Evolutionary conservation across 2,113 vertebrate genomes (phyloP).

Genomic region (Cariama cristata): DNA sequence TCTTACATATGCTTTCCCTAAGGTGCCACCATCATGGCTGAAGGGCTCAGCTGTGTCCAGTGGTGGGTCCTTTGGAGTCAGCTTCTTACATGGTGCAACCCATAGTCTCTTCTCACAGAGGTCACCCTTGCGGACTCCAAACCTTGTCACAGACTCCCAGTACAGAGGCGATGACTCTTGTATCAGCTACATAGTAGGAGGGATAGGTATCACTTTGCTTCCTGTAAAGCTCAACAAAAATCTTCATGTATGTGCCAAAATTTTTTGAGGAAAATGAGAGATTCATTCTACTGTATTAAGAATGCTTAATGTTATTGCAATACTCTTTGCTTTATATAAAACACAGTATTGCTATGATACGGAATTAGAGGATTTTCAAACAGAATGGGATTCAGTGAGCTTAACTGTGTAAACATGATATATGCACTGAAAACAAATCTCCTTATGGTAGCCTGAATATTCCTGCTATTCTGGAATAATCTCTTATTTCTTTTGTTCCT

Average conservation of each 20-base stretch:
- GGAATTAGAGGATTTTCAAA: neutral
- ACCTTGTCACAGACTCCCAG: neutral
- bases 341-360: neutral
- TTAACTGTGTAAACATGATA: neutral
- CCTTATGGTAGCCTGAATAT: neutral
- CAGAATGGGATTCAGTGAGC: neutral
- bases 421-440: neutral
- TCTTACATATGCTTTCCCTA: neutral
- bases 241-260: neutral
- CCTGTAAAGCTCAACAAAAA: neutral
- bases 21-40: neutral
- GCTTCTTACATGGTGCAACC: no score
- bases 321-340: neutral
- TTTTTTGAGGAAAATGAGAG: neutral
- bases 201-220: rapidly evolving
- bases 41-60: no score
- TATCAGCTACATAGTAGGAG: neutral
- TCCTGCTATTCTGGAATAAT: neutral
- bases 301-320: neutral
- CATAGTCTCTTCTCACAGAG: no score
- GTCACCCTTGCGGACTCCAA: neutral
- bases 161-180: neutral
- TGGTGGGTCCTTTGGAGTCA: no score
- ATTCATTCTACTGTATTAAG: neutral
- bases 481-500: neutral